Conservation (phyloP, 2,888 invertebrate species). For the Trissolcus brochymenae region DNA sequence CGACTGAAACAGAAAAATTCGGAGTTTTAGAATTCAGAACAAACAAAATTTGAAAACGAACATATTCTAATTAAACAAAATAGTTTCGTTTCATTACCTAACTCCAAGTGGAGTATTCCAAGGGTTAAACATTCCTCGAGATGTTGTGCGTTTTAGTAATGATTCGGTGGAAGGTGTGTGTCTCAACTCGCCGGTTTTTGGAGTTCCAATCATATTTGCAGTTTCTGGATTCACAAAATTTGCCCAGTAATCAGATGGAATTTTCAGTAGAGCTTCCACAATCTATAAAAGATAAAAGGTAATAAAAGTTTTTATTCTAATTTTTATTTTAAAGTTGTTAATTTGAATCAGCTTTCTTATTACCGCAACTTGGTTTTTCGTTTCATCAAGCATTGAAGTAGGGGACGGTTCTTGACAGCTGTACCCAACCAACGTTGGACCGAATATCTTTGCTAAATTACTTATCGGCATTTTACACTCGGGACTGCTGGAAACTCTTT, state of each 20-base stretch:
- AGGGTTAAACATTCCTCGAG: conserved; percentile 69
- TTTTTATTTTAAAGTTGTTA: too few species aligned
- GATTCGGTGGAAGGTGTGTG: conserved; percentile 75
- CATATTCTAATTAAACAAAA: conserved; percentile 12
- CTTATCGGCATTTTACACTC: conserved; percentile 94
- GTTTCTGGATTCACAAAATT: conserved; percentile 80
- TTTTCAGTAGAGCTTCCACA: conserved; percentile 83
- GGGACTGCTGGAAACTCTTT: conserved; percentile 87
- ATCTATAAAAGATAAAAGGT: conserved; percentile 76
- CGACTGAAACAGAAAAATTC: conserved; percentile 62
- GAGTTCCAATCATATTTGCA: conserved; percentile 66
- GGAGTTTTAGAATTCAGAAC: neutral
- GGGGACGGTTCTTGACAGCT: conserved; percentile 85
- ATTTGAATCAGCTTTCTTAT: conserved; percentile 53
- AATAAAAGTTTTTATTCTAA: conserved; percentile 6
- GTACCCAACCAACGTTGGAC: conserved; percentile 95
- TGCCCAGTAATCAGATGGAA: conserved; percentile 87
- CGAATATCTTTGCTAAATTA: conserved; percentile 94
- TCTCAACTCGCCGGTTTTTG: conserved; percentile 69
- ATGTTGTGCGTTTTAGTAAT: conserved; percentile 71
- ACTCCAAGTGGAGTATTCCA: conserved; percentile 69
- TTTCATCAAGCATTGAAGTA: conserved; percentile 86
- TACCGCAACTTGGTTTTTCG: conserved; percentile 85
- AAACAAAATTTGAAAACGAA: conserved; percentile 9
- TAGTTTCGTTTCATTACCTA: conserved; percentile 60